Percentiles rank a stretch among this genome's conserved stretches.
These are phyloP conservation scores for Lycorma delicatula DNA, from an alignment of 1,140 invertebrate genomes.

Conservation along the genomic window DNA sequence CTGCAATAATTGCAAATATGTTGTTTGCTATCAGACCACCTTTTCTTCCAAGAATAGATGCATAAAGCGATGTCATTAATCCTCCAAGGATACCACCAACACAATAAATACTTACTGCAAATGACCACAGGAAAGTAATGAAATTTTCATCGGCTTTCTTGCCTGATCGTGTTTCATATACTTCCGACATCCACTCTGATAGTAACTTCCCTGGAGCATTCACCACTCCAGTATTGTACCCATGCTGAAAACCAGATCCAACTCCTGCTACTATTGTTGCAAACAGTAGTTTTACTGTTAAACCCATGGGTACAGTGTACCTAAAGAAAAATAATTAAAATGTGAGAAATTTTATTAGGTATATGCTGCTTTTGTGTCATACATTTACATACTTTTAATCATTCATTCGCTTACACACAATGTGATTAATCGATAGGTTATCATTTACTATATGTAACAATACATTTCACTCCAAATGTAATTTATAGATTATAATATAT, in stretches of 20 bases:
- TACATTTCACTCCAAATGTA: too few relatives aligned
- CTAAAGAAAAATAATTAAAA: too few relatives aligned
- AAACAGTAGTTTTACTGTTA: constrained; percentile 49
- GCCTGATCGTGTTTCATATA: constrained; percentile 46
- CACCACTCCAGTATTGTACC: constrained; percentile 86
- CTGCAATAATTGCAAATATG: constrained; percentile 57
- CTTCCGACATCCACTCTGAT: constrained; percentile 40
- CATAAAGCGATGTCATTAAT: constrained; percentile 59
- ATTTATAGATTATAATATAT: too few relatives aligned
- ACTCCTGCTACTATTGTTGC: constrained; percentile 70
- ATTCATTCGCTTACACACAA: too few relatives aligned
- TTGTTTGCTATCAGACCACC: constrained; percentile 74
- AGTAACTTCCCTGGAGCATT: constrained; percentile 74
- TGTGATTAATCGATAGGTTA: too few relatives aligned
- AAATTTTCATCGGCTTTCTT: constrained; percentile 27
- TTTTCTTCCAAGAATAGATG: constrained; percentile 71
- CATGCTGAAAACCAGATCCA: constrained; percentile 85
- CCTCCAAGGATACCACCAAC: constrained; percentile 91
- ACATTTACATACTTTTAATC: too few relatives aligned
- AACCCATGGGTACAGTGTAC: too few relatives aligned
- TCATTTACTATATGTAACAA: too few relatives aligned
- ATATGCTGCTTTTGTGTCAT: too few relatives aligned
- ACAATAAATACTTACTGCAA: constrained; percentile 77
- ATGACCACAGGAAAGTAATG: constrained; percentile 60
- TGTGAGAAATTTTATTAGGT: too few relatives aligned